phyloP scores from a whole-genome alignment of 2,888 invertebrate genomes.

The Bugulina stolonifera region DNA sequence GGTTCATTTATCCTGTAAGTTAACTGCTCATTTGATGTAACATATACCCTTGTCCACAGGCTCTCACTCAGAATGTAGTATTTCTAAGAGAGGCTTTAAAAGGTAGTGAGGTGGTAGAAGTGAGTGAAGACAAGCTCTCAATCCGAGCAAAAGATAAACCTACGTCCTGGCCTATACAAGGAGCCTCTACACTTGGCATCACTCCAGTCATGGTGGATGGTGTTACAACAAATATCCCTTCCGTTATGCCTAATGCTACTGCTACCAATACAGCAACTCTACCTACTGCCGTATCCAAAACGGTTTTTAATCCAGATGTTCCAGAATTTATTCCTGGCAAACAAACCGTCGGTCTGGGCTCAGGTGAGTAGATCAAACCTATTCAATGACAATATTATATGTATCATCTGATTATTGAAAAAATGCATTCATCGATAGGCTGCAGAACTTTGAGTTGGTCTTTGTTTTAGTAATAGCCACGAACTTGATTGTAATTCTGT shows the following conservation, averaged over 20 bases:
- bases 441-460: too few relatives aligned
- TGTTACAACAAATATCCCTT: not conserved
- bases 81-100: slow-evolving; percentile 78
- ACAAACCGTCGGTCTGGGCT: not conserved
- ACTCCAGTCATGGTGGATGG: not conserved
- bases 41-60: too few relatives aligned
- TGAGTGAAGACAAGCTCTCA: slow-evolving; percentile 65
- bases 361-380: too few relatives aligned
- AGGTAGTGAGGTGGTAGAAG: slow-evolving; percentile 77
- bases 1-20: too few relatives aligned
- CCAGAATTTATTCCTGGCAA: slow-evolving; percentile 73
- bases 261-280: not conserved
- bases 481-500: not conserved
- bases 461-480: too few relatives aligned
- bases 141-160: slow-evolving; percentile 75
- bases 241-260: not conserved
- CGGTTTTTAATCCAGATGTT: slow-evolving; percentile 70
- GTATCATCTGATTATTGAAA: too few relatives aligned
- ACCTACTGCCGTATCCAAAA: not conserved
- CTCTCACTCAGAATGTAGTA: slow-evolving; percentile 75
- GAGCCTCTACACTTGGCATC: slow-evolving; percentile 15
- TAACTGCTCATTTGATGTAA: too few relatives aligned
- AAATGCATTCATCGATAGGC: too few relatives aligned
- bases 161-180: slow-evolving; percentile 70
- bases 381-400: too few relatives aligned